Percentiles rank a stretch among this genome's conserved stretches.
Evolutionary conservation across 2,113 vertebrate species (phyloP).

Genomic region (Pelvicachromis taeniatus): DNA sequence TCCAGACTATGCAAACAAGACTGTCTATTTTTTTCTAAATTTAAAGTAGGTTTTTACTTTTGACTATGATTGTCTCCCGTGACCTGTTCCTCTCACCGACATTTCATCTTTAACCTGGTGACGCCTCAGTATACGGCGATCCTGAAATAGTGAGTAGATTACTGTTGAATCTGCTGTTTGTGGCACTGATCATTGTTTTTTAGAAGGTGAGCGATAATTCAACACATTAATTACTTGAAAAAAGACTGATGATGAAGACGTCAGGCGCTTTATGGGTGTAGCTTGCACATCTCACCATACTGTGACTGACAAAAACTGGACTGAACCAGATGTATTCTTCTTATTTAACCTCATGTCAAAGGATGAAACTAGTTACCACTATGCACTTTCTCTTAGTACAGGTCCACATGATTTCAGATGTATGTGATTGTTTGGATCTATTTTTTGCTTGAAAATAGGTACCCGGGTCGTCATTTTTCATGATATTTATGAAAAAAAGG

Average conservation of each 20-base stretch:
- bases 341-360: not conserved
- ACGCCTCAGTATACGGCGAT: not conserved
- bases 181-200: not conserved
- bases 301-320: not conserved
- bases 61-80: not conserved
- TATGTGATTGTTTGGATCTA: not conserved
- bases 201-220: not conserved
- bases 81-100: not conserved
- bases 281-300: not conserved
- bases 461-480: constrained; percentile 15
- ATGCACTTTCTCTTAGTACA: constrained; percentile 52
- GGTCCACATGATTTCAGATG: constrained; percentile 26
- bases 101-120: not conserved
- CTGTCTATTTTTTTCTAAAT: constrained; percentile 43
- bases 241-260: not conserved
- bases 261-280: not conserved
- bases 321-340: constrained; percentile 5
- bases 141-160: not conserved
- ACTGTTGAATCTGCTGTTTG: not conserved
- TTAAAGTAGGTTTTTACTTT: constrained; percentile 24
- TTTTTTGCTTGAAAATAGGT: constrained; percentile 17
- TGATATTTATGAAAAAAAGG: constrained; percentile 34
- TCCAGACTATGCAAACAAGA: constrained; percentile 66
- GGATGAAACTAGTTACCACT: not conserved
- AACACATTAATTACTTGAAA: constrained; percentile 31